Evolutionary conservation across 2,113 vertebrate genomes (phyloP).

Genomic region (Nanger granti): DNA sequence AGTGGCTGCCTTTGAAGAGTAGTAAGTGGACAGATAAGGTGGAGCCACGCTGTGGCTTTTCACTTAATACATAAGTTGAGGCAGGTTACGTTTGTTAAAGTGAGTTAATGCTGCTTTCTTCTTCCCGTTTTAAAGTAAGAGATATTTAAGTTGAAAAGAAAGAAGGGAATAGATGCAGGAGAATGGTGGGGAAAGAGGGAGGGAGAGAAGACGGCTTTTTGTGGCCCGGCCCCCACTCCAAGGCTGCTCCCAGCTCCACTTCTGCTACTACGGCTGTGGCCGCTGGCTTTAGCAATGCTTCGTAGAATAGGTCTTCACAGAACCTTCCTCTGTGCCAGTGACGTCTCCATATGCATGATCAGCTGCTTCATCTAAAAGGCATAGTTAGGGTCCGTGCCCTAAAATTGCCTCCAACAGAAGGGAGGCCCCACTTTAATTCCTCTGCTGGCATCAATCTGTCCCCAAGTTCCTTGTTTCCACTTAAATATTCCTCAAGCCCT

Average conservation of each 20-base stretch:
- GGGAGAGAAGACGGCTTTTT: not conserved
- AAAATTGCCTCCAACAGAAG: not conserved
- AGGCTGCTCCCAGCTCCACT: rapidly evolving
- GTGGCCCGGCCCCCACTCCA: not conserved
- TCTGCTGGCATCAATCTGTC: not conserved
- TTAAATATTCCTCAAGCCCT: not conserved
- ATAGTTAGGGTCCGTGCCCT: not conserved
- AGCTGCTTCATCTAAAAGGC: not conserved
- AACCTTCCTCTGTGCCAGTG: not conserved
- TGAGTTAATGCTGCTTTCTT: not conserved
- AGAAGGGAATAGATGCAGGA: not conserved
- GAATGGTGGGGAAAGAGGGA: not conserved
- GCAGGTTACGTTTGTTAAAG: not conserved
- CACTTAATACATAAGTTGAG: not conserved
- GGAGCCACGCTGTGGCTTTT: not conserved
- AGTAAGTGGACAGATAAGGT: not conserved
- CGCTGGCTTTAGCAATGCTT: not conserved
- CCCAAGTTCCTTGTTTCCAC: too few species aligned
- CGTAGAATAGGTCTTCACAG: not conserved
- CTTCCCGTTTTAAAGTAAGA: not conserved
- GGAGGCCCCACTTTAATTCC: not conserved
- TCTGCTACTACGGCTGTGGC: not conserved
- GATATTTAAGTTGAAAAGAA: not conserved
- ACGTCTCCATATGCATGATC: not conserved
- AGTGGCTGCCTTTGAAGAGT: not conserved